These are phyloP conservation scores for Philopotamus ludificatus DNA, from an alignment of 1,140 invertebrate genomes.

Conservation along the genomic window DNA sequence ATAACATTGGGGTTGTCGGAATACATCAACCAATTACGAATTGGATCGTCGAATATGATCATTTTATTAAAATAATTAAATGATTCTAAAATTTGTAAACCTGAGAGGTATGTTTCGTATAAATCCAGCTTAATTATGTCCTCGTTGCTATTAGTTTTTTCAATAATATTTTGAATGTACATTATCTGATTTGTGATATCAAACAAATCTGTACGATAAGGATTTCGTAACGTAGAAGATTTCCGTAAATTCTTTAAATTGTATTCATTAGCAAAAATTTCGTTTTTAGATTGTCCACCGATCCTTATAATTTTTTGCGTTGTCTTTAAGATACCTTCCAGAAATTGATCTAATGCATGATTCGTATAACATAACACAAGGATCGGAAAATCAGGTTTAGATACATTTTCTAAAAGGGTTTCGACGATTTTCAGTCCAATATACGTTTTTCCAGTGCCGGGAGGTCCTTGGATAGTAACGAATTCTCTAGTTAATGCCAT, in stretches of 20 bases:
- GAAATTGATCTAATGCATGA: too few species aligned
- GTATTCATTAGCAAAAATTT: conserved; percentile 49
- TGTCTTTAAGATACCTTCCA: conserved; percentile 59
- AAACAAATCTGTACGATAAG: background rate
- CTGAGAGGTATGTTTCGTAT: background rate
- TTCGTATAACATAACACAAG: conserved; percentile 84
- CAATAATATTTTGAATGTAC: background rate
- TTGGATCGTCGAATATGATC: too few species aligned
- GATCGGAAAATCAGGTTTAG: conserved; percentile 55
- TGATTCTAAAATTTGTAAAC: background rate
- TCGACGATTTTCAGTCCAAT: conserved; percentile 68
- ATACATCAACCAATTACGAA: too few species aligned
- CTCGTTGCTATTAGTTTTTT: background rate
- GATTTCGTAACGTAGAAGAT: background rate
- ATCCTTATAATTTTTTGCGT: conserved; percentile 63
- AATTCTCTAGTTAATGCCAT: too few species aligned
- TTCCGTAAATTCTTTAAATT: conserved; percentile 47
- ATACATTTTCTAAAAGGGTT: conserved; percentile 58
- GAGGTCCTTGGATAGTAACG: too few species aligned
- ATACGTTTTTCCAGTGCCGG: too few species aligned
- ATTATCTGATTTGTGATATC: background rate
- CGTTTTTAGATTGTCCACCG: too few species aligned
- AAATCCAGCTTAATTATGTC: background rate
- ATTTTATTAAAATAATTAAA: background rate
- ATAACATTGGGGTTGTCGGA: too few species aligned